A percentile compares a stretch with the other conserved stretches of the same genome.
These are phyloP conservation scores for Acipenser oxyrinchus DNA, from an alignment of 2,797 vertebrate genomes.

Conservation along the genomic window DNA sequence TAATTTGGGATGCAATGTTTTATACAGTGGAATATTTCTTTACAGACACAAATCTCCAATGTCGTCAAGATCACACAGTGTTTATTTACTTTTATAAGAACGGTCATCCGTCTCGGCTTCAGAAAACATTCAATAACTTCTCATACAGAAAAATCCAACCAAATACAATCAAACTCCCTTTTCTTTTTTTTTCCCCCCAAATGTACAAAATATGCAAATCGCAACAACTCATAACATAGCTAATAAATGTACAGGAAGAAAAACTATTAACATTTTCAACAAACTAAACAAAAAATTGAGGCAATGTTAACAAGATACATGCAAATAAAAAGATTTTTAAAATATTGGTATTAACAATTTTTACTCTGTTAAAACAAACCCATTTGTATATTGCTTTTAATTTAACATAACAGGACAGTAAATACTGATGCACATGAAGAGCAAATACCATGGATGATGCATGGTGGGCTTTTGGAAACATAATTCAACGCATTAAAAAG, in stretches of 20 bases:
- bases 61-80: constrained; percentile 1
- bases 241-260: constrained; percentile 4
- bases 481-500: too few relatives aligned
- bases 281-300: background rate
- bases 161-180: background rate
- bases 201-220: constrained; percentile 9
- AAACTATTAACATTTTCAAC: background rate
- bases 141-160: background rate
- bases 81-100: constrained; percentile 10
- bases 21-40: background rate
- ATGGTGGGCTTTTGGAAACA: too few relatives aligned
- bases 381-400: background rate
- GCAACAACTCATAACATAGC: background rate
- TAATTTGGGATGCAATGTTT: background rate
- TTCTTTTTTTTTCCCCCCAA: background rate
- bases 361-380: background rate
- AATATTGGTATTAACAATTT: background rate
- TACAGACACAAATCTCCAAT: background rate
- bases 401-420: background rate
- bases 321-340: constrained; percentile 1
- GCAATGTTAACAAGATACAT: background rate
- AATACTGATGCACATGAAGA: too few relatives aligned
- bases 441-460: too few relatives aligned
- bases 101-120: background rate
- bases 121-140: background rate